Base-by-base conservation (phyloP, 2,888 invertebrate genomes). In the Campoplex capitator region DNA sequence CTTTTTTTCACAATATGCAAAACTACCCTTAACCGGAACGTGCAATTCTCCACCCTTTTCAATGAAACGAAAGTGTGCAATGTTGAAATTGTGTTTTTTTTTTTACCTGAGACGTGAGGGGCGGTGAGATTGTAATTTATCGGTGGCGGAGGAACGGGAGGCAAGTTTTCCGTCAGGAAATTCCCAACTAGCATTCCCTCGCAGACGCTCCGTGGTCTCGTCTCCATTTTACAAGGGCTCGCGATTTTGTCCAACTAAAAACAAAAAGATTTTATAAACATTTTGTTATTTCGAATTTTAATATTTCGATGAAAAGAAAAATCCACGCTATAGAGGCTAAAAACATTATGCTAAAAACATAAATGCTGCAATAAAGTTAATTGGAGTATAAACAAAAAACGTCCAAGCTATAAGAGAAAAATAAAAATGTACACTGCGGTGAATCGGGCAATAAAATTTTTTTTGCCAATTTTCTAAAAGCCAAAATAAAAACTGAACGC, bases 81-180 rank as follows among this genome's bases (percentile, higher is more conserved):
- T 71, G 38, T 51, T 28, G 1, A 51, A 78, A n/a, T 62, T 2
- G 7, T 38, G 2, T 16, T 58, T n/a, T 76, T 23, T 76, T 23
- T 71, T 77, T 86, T 89, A 94, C 94, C 94, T 88, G 94, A 93
- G 38, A 92, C 89, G 71, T 91, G 91, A 48, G 90, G 86, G 18
- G 91, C 88, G 78, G 91, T 82, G 74, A 91, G 93, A 23, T 94
- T 93, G 89, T 96, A 96, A 93, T 96, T 96, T 85, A 95, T 92
- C 83, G 97, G 97, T 89, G 96, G 95, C 80, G 97, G 96, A 88
- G 97, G 97, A 88, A 96, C 95, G 85, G 96, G 96, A 74, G 97
- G 97, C 93, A 96, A 96, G 95, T 94, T 95, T 94, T 95, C 96
- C 48, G 89, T 91, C 45, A 92, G 83, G 84, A 92, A 93, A 84